Evolutionary conservation across 2,113 vertebrate species (phyloP).

Genomic region (Platichthys flesus): DNA sequence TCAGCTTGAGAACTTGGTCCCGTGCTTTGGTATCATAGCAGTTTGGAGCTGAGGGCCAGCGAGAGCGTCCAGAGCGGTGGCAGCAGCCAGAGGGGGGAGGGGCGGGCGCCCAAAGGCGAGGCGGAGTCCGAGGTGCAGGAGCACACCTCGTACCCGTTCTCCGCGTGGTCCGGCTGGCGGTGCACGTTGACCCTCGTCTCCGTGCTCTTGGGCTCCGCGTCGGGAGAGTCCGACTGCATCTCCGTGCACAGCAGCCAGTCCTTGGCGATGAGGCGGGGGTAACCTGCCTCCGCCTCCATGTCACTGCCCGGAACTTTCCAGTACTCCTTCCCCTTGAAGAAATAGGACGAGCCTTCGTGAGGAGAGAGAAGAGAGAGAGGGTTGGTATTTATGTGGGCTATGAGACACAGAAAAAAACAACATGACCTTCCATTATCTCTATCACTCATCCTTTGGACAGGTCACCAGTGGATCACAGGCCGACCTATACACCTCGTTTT

Average conservation of each 20-base stretch:
- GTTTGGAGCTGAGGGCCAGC: conserved; percentile 36
- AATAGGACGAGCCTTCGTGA: conserved; percentile 90
- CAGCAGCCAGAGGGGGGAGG: conserved; percentile 59
- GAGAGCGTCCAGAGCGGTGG: conserved; percentile 77
- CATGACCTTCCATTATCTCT: no score
- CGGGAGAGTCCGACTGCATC: conserved; percentile 84
- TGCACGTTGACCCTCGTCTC: conserved; percentile 79
- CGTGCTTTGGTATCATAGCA: conserved; percentile 80
- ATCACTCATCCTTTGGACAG: no score
- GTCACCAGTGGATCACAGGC: no score
- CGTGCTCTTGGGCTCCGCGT: conserved; percentile 71
- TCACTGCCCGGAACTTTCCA: conserved; percentile 91
- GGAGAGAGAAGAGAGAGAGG: conserved; percentile 5
- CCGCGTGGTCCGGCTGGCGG: conserved; percentile 82
- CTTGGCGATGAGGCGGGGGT: conserved; percentile 87
- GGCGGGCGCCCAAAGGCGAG: conserved; percentile 22
- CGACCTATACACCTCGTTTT: no score
- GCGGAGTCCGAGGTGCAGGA: conserved; percentile 87
- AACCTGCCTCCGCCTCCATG: conserved; percentile 87
- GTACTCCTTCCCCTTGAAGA: conserved; percentile 95
- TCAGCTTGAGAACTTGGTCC: conserved; percentile 11
- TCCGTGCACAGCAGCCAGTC: conserved; percentile 95
- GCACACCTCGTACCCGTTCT: conserved; percentile 90
- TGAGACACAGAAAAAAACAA: no score
- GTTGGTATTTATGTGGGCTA: not conserved